Evolutionary conservation across 2,888 invertebrate genomes (phyloP).

Genomic region (Antheraea assamensis): DNA sequence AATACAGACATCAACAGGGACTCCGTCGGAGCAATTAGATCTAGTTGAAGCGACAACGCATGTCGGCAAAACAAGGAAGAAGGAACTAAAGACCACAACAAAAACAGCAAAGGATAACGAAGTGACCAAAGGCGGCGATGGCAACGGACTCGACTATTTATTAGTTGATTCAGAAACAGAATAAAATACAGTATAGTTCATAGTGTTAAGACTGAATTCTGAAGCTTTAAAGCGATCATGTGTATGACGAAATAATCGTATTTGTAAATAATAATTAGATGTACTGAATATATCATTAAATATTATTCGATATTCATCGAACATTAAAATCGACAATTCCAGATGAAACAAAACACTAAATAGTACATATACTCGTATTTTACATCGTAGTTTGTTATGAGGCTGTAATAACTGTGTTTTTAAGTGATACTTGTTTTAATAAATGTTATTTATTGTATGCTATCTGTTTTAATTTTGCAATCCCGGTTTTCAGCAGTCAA

Average conservation of each 20-base stretch:
- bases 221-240: slow-evolving; percentile 36
- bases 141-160: slow-evolving; percentile 64
- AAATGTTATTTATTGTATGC: slow-evolving; percentile 69
- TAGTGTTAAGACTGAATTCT: slow-evolving; percentile 63
- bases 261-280: background rate
- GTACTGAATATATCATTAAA: background rate
- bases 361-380: background rate
- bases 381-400: background rate
- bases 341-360: background rate
- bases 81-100: slow-evolving; percentile 65
- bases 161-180: slow-evolving; percentile 52
- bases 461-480: slow-evolving; percentile 45
- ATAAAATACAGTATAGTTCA: slow-evolving; percentile 35
- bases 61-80: slow-evolving; percentile 74
- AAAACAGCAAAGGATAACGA: slow-evolving; percentile 71
- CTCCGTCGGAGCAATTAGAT: slow-evolving; percentile 58
- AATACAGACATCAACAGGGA: slow-evolving; percentile 34
- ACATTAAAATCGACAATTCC: too few species aligned
- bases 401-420: slow-evolving; percentile 30
- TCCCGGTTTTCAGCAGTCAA: slow-evolving; percentile 21
- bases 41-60: slow-evolving; percentile 65
- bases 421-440: slow-evolving; percentile 60
- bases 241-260: slow-evolving; percentile 4
- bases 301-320: too few species aligned
- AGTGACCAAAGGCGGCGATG: slow-evolving; percentile 65